Evolutionary conservation across 2,797 vertebrate species (phyloP).

Genomic region (Dermochelys coriacea): DNA sequence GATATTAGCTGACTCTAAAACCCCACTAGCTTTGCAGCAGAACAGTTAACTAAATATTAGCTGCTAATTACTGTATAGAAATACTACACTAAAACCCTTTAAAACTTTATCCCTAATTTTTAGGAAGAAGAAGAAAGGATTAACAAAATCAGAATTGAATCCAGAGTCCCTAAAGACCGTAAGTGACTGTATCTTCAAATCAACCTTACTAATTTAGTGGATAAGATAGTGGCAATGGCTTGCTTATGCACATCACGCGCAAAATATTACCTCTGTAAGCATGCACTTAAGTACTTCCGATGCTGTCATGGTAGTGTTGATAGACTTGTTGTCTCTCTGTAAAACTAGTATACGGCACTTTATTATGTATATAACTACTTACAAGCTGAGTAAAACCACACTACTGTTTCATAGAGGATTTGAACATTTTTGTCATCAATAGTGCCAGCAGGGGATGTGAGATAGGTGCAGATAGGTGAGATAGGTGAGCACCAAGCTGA

Average conservation of each 20-base stretch:
- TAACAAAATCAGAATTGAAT: conserved; percentile 87
- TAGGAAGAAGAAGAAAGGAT: conserved; percentile 93
- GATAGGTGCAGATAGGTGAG: background rate
- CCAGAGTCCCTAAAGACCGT: conserved; percentile 87
- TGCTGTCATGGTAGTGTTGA: rapidly evolving
- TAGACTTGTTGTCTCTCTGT: background rate
- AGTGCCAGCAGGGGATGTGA: background rate
- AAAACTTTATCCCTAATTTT: conserved; percentile 73
- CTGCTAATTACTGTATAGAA: conserved; percentile 24
- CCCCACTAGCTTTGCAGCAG: conserved; percentile 38
- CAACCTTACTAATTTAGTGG: no score
- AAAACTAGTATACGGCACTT: background rate
- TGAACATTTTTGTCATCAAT: background rate
- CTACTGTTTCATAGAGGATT: background rate
- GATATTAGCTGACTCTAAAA: conserved; percentile 51
- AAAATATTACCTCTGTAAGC: background rate
- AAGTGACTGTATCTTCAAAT: conserved; percentile 73
- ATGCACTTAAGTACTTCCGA: background rate
- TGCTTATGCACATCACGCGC: background rate
- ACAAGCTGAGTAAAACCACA: background rate
- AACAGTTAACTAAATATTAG: conserved; percentile 45
- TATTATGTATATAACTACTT: background rate
- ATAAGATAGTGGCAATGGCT: background rate
- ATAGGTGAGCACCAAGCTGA: no score
- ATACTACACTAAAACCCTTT: conserved; percentile 40